Evolutionary conservation across 2,888 invertebrate species (phyloP).

Genomic region (Mesoligia furuncula): DNA sequence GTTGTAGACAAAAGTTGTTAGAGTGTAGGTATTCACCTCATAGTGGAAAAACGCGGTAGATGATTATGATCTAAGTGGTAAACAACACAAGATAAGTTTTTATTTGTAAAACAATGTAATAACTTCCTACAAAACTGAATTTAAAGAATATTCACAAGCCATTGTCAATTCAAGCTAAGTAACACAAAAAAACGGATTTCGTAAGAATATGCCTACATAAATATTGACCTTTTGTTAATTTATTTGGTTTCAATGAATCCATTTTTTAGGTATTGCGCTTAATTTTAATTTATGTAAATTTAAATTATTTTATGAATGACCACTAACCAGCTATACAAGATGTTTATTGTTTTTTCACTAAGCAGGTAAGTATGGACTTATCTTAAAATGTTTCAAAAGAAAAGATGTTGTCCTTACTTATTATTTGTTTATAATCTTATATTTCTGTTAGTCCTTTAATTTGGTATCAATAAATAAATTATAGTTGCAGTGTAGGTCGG

Average conservation of each 20-base stretch:
- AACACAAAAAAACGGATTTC: neutral
- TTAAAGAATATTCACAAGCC: neutral
- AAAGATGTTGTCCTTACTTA: neutral
- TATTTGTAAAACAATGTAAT: constrained; percentile 1
- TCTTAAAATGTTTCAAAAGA: neutral
- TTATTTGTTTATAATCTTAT: neutral
- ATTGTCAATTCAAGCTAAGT: neutral
- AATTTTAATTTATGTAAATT: neutral
- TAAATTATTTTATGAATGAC: neutral
- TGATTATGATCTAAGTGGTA: neutral
- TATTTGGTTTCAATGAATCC: neutral
- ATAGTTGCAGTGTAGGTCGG: neutral
- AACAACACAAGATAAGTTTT: neutral
- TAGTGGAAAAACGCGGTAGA: neutral
- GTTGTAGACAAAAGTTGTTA: constrained; percentile 4
- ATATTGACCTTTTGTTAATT: neutral
- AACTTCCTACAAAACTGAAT: neutral
- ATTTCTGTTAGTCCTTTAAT: neutral
- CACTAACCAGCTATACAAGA: neutral
- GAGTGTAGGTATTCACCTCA: constrained; percentile 31
- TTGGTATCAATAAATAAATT: constrained; percentile 1
- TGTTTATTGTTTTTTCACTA: neutral
- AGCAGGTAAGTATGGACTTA: neutral
- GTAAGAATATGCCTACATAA: neutral
- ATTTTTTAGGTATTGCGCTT: neutral